Evolutionary conservation across 2,888 invertebrate species (phyloP), one percentile per base, ranked within the genome.

Genomic region (Athalia rosae): DNA sequence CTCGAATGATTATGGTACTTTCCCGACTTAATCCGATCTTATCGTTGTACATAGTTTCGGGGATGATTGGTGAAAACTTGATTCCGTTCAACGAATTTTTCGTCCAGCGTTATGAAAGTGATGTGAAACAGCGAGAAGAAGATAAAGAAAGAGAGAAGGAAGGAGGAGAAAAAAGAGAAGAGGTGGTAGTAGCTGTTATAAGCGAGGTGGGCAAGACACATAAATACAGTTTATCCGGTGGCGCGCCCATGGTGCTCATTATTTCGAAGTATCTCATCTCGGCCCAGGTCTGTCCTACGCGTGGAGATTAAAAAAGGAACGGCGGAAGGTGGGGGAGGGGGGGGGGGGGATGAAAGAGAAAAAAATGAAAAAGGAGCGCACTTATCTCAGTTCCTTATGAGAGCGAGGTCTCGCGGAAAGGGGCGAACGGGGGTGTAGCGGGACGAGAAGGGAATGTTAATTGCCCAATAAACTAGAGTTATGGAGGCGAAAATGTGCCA

Each of bases 201-300:
- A 71, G 81, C 81, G 81, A 83, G 84, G 81, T 81, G 82, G 83
- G 83, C 83, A 83, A 84, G 84, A 79, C 84, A 85, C 87, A 83
- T 88, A 89, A 89, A 88, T 89, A 89, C 85, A 86, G 86, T 89
- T 89, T 87, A 89, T 89, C 88, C 88, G 87, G 86, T 83, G 86
- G 86, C 88, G 86, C 88, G 85, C 87, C 88, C 89, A 87, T 88
- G 85, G 85, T 86, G 85, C 87, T 89, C 88, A 89, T 89, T 89
- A 89, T 89, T 88, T 86, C 86, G 84, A 88, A 89, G 89, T 89
- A 89, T 89, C 87, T 89, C 87, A 87, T 87, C 89, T 85, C 74
- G 79, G 77, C 63, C 50, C 61, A 47, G 73, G 73, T 83, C 82
- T 84, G 82, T 84, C 59, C 74, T 74, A 61, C 50, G 61, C 61